Conservation (phyloP, 2,888 invertebrate genomes). For the Polydrusus tereticollis region DNA sequence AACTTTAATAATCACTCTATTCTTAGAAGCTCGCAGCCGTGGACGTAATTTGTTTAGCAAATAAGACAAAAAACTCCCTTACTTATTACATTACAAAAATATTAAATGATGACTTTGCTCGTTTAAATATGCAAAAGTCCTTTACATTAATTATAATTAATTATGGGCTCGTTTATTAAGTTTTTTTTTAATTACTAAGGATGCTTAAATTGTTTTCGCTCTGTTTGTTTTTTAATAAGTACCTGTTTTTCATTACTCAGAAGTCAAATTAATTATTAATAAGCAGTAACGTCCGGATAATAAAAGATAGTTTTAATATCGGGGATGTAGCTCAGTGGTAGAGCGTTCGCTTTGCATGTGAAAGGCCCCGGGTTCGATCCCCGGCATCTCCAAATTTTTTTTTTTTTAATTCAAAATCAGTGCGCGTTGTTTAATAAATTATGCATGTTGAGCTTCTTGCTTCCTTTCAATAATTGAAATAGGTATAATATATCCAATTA, state of each 20-base stretch:
- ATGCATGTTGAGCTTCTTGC: no score
- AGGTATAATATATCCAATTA: no score
- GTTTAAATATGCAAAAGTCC: background rate
- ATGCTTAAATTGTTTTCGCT: background rate
- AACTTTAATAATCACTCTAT: conserved; percentile 13
- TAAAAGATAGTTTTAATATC: no score
- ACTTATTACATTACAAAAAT: conserved; percentile 13
- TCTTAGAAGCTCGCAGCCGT: conserved; percentile 6
- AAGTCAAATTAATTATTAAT: no score
- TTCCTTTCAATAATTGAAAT: no score
- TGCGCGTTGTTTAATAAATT: no score
- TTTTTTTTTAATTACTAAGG: background rate
- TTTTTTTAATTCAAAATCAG: no score
- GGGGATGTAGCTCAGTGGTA: conserved; percentile 98
- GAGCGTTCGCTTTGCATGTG: conserved; percentile 99
- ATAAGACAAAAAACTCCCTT: background rate
- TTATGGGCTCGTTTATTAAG: background rate
- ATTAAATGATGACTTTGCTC: conserved; percentile 16
- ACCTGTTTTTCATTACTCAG: background rate
- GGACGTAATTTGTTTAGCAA: conserved; percentile 14
- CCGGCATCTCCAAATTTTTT: conserved; percentile 61
- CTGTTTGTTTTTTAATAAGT: background rate
- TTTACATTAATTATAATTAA: conserved; percentile 14
- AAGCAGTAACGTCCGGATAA: no score
- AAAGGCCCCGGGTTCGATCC: conserved; percentile 99